Base-by-base conservation (phyloP, 2,113 vertebrate species). In the Poecile atricapillus region DNA sequence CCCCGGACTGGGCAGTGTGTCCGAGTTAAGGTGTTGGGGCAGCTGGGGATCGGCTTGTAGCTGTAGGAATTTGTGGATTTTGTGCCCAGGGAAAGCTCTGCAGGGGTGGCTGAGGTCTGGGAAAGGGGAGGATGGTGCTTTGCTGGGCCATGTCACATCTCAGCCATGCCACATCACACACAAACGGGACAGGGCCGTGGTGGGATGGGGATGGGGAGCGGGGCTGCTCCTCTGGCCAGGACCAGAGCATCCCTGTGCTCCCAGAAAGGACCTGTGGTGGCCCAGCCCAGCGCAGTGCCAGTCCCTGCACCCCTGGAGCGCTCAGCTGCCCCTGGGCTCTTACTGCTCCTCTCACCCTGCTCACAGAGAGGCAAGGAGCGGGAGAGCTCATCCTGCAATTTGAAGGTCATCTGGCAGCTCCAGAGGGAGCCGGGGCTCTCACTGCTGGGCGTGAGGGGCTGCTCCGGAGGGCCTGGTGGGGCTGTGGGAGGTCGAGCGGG, bases 161-260 rank as follows among this genome's bases (percentile, higher is more conserved):
- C 1, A 18, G 47, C 71, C 2, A 0, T 2, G 22, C 11, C 50
- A 5, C 21, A 5, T 25, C 35, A 2, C 3, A 2, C 3, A 11
- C 25, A 11, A 11, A 65, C 0, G 4, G 58, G 35, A 39, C 3
- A 0, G 55, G 49, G 41, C 25, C 5, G 1, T 3, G 24, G 8
- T 33, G 49, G 58, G 53, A 19, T 60, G 49, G 53, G 13, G 30
- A 20, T 67, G 49, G 39, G 9, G 33, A 63, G 31, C 0, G 0
- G 23, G 17, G 47, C 52, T 55, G 94, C 64, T 76, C n/a, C 43
- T 13, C 58, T 33, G 64, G 46, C 25, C 74, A 0, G 3, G 11
- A 50, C 28, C 33, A 21, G 5, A 50, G n/a, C 41, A 49, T 15
- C 60, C 41, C 58, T 5, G 59, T 31, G 90, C 9, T 33, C 35